Base-by-base conservation (phyloP, 92 coral and sea anemone species). In the Phenganax stokvisi region DNA sequence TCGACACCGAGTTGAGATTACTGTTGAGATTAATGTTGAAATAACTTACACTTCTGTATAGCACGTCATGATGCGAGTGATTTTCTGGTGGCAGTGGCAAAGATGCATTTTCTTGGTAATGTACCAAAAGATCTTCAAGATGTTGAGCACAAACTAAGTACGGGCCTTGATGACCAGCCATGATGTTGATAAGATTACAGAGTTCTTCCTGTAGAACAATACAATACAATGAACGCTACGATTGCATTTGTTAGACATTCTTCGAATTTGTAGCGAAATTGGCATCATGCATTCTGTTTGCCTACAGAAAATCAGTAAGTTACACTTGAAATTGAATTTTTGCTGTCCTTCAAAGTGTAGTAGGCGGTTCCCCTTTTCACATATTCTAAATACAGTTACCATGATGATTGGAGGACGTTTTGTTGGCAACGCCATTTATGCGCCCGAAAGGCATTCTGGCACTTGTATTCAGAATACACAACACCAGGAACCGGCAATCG, bases 141-240 rank as follows among this genome's bases (percentile, higher is more conserved):
- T 85, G 89, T 66, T 90, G 90, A 12, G 98, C 94, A 83, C 98
- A 94, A 0, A 96, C 94, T 4, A 88, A 78, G 71, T 94, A 94
- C 0, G 98, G 98, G 0, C 98, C 97, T 15, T 97, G 92, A 28
- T 92, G 93, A 69, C 81, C 77, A 52, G 89, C 85, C 92, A 94
- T 77, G 2, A 90, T 96, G 28, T 86, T 76, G 60, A 90, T 80
- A 3, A 94, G 74, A 68, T 85, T 86, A 72, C 90, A 84, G 61
- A 94, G 85, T 62, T 94, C 93, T 57, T 85, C 61, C 97, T 93
- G 79, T 9, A 55, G 12, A 12, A 20, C 44, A 75, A 12, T 3
- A 29, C n/a, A n/a, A 54, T 11, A 44, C n/a, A 75, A 28, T 16
- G 16, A 59, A 6, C 25, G 65, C 16, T 13, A 3, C 65, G 16